Conservation (phyloP, 1,140 invertebrate genomes). For the Mamestra configurata region DNA sequence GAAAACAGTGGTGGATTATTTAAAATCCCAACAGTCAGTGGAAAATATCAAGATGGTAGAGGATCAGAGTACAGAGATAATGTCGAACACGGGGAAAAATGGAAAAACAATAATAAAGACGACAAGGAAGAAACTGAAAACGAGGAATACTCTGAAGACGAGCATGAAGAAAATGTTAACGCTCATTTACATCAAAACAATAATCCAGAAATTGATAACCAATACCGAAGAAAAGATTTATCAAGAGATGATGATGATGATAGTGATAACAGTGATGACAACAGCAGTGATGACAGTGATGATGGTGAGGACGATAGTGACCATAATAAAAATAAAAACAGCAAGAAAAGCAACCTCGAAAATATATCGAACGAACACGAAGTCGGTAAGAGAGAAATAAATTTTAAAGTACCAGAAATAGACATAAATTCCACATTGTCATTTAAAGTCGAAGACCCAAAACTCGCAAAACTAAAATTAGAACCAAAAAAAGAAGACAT, state of each 20-base stretch:
- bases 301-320: constrained; percentile 55
- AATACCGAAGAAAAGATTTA: not conserved
- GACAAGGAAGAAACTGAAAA: constrained; percentile 72
- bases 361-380: constrained; percentile 59
- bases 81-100: constrained; percentile 73
- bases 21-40: constrained; percentile 71
- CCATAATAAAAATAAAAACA: constrained; percentile 44
- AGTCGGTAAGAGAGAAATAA: constrained; percentile 69
- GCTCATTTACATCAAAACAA: constrained; percentile 53
- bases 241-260: not conserved
- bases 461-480: constrained; percentile 65
- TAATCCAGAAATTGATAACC: constrained; percentile 2
- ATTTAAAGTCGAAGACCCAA: constrained; percentile 64
- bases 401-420: constrained; percentile 70
- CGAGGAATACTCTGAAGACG: constrained; percentile 74
- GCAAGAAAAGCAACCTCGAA: not conserved
- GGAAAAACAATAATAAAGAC: constrained; percentile 76
- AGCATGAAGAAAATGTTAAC: constrained; percentile 47
- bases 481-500: constrained; percentile 55
- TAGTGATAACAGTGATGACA: constrained; percentile 39
- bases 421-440: constrained; percentile 72
- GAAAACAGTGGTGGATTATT: constrained; percentile 80
- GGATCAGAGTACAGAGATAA: constrained; percentile 72
- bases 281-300: constrained; percentile 41
- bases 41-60: constrained; percentile 72